phyloP scores from a whole-genome alignment of 2,888 invertebrate genomes.

The Mylabris sibirica region DNA sequence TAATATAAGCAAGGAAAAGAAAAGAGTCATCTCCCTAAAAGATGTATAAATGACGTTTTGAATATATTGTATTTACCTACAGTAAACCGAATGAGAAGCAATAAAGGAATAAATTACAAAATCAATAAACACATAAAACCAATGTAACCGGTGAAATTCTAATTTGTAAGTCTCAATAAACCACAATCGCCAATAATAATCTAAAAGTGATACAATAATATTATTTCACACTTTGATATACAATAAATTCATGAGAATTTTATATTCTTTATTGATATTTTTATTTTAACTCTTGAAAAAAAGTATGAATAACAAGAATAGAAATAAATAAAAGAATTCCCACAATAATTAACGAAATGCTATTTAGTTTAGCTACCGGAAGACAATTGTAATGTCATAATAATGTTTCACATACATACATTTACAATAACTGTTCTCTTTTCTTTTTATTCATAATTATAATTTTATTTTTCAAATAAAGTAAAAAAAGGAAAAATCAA shows the following conservation, averaged over 20 bases:
- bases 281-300: too few species aligned
- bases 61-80: not conserved
- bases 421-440: too few species aligned
- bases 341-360: not conserved
- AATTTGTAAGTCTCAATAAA: not conserved
- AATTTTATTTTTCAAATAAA: too few species aligned
- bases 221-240: too few species aligned
- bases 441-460: too few species aligned
- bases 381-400: not conserved
- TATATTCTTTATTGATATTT: too few species aligned
- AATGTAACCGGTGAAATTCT: too few species aligned
- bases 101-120: not conserved
- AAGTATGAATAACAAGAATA: not conserved
- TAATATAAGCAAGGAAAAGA: not conserved
- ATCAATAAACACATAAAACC: not conserved
- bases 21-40: not conserved
- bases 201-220: too few species aligned
- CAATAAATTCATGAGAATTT: too few species aligned
- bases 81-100: not conserved
- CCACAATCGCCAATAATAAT: not conserved
- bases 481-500: not conserved
- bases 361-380: not conserved
- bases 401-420: too few species aligned
- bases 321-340: not conserved
- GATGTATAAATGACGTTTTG: too few species aligned